Conservation (phyloP, 2,797 vertebrate genomes). For the Chelon labrosus region DNA sequence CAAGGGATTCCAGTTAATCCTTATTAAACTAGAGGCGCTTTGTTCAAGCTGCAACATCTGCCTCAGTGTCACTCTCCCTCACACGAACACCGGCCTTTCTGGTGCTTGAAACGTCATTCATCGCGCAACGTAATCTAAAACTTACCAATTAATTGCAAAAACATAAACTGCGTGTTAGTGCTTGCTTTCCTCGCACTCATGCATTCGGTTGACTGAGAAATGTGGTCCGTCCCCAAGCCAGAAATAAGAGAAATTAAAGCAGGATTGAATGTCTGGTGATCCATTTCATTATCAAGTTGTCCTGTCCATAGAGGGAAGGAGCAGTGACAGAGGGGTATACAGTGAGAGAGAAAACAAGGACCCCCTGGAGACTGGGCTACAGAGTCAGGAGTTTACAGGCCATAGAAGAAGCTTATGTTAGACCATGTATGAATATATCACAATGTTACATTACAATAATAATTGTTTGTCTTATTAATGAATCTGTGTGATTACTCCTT, state of each 20-base stretch:
- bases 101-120: not conserved
- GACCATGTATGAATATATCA: slow-evolving; percentile 23
- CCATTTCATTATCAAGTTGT: slow-evolving; percentile 53
- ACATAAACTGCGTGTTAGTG: not conserved
- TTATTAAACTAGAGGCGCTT: slow-evolving; percentile 43
- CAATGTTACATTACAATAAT: slow-evolving; percentile 13
- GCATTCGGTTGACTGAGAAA: slow-evolving; percentile 7
- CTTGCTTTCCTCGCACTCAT: slow-evolving; percentile 14
- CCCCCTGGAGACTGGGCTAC: slow-evolving; percentile 51
- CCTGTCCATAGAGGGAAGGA: slow-evolving; percentile 25
- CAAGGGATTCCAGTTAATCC: slow-evolving; percentile 62
- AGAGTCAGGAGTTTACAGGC: slow-evolving; percentile 60
- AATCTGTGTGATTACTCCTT: not conserved
- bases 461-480: not conserved
- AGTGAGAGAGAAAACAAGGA: slow-evolving; percentile 38
- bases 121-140: not conserved
- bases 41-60: slow-evolving; percentile 49
- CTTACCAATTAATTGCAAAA: slow-evolving; percentile 1
- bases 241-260: slow-evolving; percentile 21
- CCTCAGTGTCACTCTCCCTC: slow-evolving; percentile 27
- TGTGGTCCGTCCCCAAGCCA: not conserved
- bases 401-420: not conserved
- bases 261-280: slow-evolving; percentile 36
- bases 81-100: slow-evolving; percentile 1
- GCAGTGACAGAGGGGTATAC: slow-evolving; percentile 45